Evolutionary conservation across 2,888 invertebrate genomes (phyloP), one percentile per base, ranked within the genome.

Genomic region (Thereva unica): DNA sequence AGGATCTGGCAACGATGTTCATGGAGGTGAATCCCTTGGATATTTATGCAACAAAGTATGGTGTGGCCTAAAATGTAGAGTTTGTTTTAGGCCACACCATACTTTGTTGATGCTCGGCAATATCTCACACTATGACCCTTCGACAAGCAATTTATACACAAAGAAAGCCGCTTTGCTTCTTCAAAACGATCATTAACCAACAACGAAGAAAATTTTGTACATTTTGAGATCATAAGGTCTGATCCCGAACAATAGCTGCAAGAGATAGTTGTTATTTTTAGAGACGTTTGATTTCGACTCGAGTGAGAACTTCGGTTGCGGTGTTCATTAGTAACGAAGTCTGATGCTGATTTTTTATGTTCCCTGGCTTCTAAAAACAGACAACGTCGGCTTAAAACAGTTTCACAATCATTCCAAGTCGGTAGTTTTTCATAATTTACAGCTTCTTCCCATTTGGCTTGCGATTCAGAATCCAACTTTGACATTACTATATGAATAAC

Each of bases 381-480:
- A 35, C 66, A 68, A 4, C 64, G 54, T 52, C 66, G 66, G 41
- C 59, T 61, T 2, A 68, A 55, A 12, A 67, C 23, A 35, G 40
- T 59, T 2, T 66, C 23, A 42, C 68, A 70, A 9, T 70, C 49
- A 8, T 66, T 40, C 67, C 67, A 71, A 10, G 65, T 56, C 7
- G 69, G 68, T 5, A 69, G 23, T n/a, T 66, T 59, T 3, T 7
- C 49, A 34, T 66, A 69, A 42, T 71, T 67, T 23, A 69, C 55
- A 3, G 67, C 56, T 5, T 69, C 65, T 23, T 69, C 68, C 69
- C 68, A 68, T 10, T 65, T 68, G 2, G 49, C 54, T 59, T 38
- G 61, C 4, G 64, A 67, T 12, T 65, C 66, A 1, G 56, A 23
- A 35, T 70, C 68, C 9, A 68, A 66, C n/a, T 66, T 67, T 44